phyloP scores from a whole-genome alignment of 2,113 vertebrate genomes.

The Halichoeres trimaculatus region DNA sequence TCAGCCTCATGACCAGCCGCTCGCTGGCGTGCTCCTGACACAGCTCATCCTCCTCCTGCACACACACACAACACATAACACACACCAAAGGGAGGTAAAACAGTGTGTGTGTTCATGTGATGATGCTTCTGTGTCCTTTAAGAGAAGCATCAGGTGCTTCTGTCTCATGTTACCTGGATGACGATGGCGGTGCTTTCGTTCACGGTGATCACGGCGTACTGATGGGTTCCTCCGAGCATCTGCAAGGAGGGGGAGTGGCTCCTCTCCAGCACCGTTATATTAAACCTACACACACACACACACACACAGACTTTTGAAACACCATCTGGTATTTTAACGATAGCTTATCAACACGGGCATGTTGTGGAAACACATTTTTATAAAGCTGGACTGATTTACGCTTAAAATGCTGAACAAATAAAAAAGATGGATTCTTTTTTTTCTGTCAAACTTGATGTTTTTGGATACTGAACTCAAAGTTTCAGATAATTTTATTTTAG shows the following conservation, averaged over 20 bases:
- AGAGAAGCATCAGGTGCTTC: background rate
- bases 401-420: background rate
- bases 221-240: conserved; percentile 82
- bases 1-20: conserved; percentile 85
- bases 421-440: too few species aligned
- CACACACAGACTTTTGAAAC: background rate
- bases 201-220: conserved; percentile 88
- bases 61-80: conserved; percentile 11
- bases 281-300: conserved; percentile 81
- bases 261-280: conserved; percentile 90
- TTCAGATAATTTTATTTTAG: too few species aligned
- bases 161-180: conserved; percentile 86
- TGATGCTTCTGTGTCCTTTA: background rate
- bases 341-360: conserved; percentile 1
- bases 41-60: conserved; percentile 87
- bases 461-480: too few species aligned
- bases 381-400: background rate
- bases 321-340: background rate
- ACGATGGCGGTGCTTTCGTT: conserved; percentile 89
- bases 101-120: background rate
- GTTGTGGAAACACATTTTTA: background rate
- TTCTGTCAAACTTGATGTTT: too few species aligned
- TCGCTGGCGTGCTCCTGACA: conserved; percentile 84
- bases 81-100: conserved; percentile 1
- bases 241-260: conserved; percentile 81